These are phyloP conservation scores for Hemaris fuciformis DNA, from an alignment of 2,888 invertebrate genomes.

Conservation along the genomic window DNA sequence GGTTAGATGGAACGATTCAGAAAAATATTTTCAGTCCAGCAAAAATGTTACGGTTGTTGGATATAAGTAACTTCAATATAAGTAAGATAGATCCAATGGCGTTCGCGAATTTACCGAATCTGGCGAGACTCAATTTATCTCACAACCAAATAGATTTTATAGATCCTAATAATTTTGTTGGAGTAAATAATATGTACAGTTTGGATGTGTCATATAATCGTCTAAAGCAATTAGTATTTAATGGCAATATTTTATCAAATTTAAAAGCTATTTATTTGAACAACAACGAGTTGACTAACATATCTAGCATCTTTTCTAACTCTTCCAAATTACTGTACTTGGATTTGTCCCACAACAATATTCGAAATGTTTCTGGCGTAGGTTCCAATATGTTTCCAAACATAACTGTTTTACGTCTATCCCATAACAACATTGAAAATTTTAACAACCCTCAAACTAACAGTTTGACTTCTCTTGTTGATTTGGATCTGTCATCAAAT, in stretches of 20 bases:
- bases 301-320: conserved; percentile 40
- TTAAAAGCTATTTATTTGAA: conserved; percentile 58
- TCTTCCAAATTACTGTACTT: conserved; percentile 43
- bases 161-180: conserved; percentile 50
- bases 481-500: conserved; percentile 54
- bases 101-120: conserved; percentile 53
- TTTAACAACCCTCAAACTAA: conserved; percentile 58
- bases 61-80: conserved; percentile 55
- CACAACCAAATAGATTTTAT: conserved; percentile 53
- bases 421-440: conserved; percentile 49
- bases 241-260: conserved; percentile 38
- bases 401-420: conserved; percentile 48
- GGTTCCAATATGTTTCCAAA: conserved; percentile 39
- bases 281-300: conserved; percentile 48
- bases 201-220: conserved; percentile 62
- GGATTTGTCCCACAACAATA: conserved; percentile 53
- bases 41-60: conserved; percentile 52
- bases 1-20: conserved; percentile 43
- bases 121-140: conserved; percentile 60
- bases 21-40: conserved; percentile 57
- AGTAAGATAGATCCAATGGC: conserved; percentile 49
- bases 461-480: conserved; percentile 44
- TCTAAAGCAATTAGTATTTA: conserved; percentile 41
- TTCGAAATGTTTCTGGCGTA: conserved; percentile 36
- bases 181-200: conserved; percentile 55